Evolutionary conservation across 2,797 vertebrate genomes (phyloP).

Genomic region (Rhincodon typus): DNA sequence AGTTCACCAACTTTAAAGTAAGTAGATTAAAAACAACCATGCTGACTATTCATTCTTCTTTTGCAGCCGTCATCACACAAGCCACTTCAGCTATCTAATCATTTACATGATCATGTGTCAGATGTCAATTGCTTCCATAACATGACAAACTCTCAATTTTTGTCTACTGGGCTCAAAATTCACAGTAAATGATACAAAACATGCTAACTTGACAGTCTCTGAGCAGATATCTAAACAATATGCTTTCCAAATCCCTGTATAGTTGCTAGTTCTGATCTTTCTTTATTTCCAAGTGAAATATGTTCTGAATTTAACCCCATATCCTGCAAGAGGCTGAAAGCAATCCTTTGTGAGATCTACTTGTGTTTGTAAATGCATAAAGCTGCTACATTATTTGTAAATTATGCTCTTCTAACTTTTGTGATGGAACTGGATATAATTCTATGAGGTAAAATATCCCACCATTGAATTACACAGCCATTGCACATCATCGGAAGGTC

Average conservation of each 20-base stretch:
- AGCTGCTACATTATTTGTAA: background rate
- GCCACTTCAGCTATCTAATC: conserved; percentile 2
- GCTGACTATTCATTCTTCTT: background rate
- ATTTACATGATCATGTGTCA: background rate
- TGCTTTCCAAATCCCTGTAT: background rate
- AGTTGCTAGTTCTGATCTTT: conserved; percentile 14
- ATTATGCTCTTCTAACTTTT: background rate
- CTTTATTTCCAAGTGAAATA: background rate
- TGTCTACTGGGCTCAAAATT: conserved; percentile 4
- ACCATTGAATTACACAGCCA: background rate
- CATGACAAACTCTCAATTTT: conserved; percentile 18
- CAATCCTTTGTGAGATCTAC: background rate
- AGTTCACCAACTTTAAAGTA: background rate
- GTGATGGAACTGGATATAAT: background rate
- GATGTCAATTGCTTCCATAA: background rate
- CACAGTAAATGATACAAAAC: background rate
- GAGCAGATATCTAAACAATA: background rate
- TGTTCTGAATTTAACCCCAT: background rate
- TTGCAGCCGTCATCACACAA: background rate
- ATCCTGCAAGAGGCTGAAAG: background rate
- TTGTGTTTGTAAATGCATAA: no score
- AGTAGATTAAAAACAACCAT: conserved; percentile 2
- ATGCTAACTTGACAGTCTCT: background rate
- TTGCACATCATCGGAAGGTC: background rate
- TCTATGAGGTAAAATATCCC: background rate